Percentiles rank a stretch among this genome's conserved stretches.
phyloP scores from a whole-genome alignment of 2,797 vertebrate species.

The Sebastes baramenuke region DNA sequence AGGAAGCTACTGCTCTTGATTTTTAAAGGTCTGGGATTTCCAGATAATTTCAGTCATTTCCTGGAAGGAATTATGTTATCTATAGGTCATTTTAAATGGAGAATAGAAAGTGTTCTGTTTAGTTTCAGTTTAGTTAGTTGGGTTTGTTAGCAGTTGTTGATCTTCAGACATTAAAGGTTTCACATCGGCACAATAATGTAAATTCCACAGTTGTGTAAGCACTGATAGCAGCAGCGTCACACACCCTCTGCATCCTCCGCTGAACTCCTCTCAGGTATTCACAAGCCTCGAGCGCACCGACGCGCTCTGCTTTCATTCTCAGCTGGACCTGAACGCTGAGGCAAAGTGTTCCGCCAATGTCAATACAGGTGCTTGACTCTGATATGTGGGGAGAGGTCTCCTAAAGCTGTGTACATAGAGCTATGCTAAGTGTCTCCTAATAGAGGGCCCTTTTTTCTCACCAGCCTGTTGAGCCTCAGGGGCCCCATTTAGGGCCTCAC shows the following conservation, averaged over 20 bases:
- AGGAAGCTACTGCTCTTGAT: neutral
- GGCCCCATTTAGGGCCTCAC: slow-evolving; percentile 56
- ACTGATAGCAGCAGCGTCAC: neutral
- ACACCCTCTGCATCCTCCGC: neutral
- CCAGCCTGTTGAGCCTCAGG: slow-evolving; percentile 43
- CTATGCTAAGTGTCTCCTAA: slow-evolving; percentile 72
- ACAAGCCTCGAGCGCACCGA: slow-evolving; percentile 10
- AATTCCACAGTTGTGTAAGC: neutral
- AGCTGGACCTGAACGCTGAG: slow-evolving; percentile 54
- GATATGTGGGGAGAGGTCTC: slow-evolving; percentile 59
- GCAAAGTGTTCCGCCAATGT: slow-evolving; percentile 67
- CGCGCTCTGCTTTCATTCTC: slow-evolving; percentile 61
- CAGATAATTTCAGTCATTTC: neutral
- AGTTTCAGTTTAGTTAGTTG: neutral
- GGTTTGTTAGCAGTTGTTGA: neutral
- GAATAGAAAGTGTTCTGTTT: neutral
- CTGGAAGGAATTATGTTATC: neutral
- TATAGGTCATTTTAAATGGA: neutral
- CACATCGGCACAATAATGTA: neutral
- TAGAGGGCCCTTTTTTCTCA: slow-evolving; percentile 65
- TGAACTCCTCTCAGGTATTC: slow-evolving; percentile 59
- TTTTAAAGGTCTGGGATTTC: neutral
- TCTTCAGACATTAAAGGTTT: neutral
- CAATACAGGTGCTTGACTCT: slow-evolving; percentile 76
- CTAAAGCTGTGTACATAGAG: slow-evolving; percentile 63